These are phyloP conservation scores for Microchirus variegatus DNA, from an alignment of 2,797 vertebrate genomes.

Conservation along the genomic window DNA sequence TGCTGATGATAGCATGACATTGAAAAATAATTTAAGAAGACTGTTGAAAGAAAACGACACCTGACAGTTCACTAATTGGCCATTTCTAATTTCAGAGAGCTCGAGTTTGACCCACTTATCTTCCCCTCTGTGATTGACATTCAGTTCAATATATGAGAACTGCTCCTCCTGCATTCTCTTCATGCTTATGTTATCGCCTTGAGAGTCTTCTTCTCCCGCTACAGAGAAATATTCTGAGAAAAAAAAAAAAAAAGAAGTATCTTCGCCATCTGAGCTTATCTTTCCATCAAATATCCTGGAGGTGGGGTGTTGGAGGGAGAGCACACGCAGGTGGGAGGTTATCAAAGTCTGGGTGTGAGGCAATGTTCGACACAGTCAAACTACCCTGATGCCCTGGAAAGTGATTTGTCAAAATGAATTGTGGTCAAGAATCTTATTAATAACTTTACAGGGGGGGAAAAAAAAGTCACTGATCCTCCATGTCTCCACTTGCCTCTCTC, in stretches of 20 bases:
- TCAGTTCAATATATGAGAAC: conserved; percentile 49
- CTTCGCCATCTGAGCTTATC: conserved; percentile 78
- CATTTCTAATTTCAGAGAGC: conserved; percentile 69
- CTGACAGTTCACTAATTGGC: conserved; percentile 74
- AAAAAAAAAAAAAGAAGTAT: conserved; percentile 38
- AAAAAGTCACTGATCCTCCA: conserved; percentile 29
- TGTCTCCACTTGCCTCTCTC: conserved; percentile 19
- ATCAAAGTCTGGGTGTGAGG: conserved; percentile 78
- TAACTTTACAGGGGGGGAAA: conserved; percentile 68
- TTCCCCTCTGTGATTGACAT: conserved; percentile 64
- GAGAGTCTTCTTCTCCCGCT: conserved; percentile 59
- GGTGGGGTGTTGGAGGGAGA: conserved; percentile 59
- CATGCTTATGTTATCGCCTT: conserved; percentile 68
- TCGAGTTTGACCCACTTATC: conserved; percentile 14
- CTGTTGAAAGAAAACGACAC: conserved; percentile 44
- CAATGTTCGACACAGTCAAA: conserved; percentile 81
- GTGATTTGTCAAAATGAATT: conserved; percentile 87
- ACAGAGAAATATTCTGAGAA: conserved; percentile 51
- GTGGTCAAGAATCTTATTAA: conserved; percentile 82
- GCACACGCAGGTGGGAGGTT: conserved; percentile 81
- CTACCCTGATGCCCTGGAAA: conserved; percentile 75
- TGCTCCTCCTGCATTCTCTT: conserved; percentile 62
- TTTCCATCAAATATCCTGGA: conserved; percentile 83
- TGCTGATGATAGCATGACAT: conserved; percentile 35
- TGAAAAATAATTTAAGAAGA: conserved; percentile 33